phyloP scores from a whole-genome alignment of 1,140 invertebrate species.

The Drosophila oshimai region DNA sequence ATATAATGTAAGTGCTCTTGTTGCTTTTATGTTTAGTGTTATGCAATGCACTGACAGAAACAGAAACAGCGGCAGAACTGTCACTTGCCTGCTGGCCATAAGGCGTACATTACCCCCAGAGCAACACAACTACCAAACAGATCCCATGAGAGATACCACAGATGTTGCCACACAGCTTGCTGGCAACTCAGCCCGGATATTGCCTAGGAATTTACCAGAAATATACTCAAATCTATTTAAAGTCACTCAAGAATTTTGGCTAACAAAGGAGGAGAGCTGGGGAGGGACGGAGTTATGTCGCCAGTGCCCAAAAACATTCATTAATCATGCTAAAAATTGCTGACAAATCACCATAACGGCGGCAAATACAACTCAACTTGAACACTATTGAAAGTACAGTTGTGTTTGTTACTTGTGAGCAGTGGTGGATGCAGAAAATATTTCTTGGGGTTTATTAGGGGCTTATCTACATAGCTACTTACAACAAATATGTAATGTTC shows the following conservation, averaged over 20 bases:
- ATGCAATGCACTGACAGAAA: constrained; percentile 47
- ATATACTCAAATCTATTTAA: constrained; percentile 59
- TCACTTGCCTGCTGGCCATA: constrained; percentile 59
- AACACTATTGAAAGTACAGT: constrained; percentile 5
- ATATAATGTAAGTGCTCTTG: constrained; percentile 14
- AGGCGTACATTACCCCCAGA: constrained; percentile 68
- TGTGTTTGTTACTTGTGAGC: neutral
- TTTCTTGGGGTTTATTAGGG: neutral
- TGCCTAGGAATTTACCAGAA: constrained; percentile 32
- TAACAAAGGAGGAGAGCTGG: constrained; percentile 28
- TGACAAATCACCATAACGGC: constrained; percentile 75
- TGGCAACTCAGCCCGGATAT: constrained; percentile 34
- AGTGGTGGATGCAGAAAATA: neutral
- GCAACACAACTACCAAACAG: constrained; percentile 5
- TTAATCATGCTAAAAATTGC: constrained; percentile 73
- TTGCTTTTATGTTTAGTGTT: constrained; percentile 29
- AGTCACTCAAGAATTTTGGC: constrained; percentile 58
- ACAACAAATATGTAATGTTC: no score
- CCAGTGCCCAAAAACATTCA: constrained; percentile 63
- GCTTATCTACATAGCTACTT: no score
- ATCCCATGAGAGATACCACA: constrained; percentile 18
- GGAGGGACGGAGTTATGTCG: constrained; percentile 38
- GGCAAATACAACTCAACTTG: constrained; percentile 20
- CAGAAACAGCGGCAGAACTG: constrained; percentile 53
- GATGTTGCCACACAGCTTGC: constrained; percentile 8